These are phyloP conservation scores for Dendronephthya gigantea DNA, from an alignment of 64 coral and sea anemone species.

Conservation along the genomic window DNA sequence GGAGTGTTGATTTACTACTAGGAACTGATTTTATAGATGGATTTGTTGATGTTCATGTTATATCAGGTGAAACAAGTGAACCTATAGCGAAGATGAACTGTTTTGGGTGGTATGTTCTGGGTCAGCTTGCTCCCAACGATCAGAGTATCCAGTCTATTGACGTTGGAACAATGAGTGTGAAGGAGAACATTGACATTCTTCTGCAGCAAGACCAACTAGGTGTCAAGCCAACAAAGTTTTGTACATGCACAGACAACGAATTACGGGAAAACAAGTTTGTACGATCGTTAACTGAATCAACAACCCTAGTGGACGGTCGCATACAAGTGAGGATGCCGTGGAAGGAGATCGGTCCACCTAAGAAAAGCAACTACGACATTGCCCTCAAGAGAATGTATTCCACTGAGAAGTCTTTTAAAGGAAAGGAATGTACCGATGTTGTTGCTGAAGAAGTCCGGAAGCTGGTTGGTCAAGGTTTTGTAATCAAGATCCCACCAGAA, in stretches of 20 bases:
- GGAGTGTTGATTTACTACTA: neutral
- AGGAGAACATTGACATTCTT: neutral
- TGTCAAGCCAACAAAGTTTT: neutral
- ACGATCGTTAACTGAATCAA: neutral
- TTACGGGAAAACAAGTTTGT: neutral
- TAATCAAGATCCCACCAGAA: neutral
- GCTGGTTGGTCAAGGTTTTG: neutral
- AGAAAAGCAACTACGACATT: neutral
- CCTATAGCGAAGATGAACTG: conserved; percentile 5
- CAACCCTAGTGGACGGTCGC: neutral
- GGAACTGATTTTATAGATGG: neutral
- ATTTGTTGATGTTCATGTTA: neutral
- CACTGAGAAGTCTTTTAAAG: neutral
- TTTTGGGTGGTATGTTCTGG: neutral
- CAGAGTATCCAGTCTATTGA: neutral
- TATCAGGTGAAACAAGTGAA: neutral
- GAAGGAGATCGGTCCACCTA: neutral
- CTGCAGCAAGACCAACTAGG: neutral
- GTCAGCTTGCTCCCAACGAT: neutral
- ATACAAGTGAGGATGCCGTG: neutral
- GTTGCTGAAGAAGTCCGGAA: neutral
- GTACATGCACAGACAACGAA: neutral
- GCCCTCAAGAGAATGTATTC: neutral
- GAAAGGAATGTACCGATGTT: neutral
- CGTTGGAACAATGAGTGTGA: neutral